Percentiles rank a stretch among this genome's conserved stretches.
Conservation (phyloP, 2,888 invertebrate genomes). For the Mimas tiliae region DNA sequence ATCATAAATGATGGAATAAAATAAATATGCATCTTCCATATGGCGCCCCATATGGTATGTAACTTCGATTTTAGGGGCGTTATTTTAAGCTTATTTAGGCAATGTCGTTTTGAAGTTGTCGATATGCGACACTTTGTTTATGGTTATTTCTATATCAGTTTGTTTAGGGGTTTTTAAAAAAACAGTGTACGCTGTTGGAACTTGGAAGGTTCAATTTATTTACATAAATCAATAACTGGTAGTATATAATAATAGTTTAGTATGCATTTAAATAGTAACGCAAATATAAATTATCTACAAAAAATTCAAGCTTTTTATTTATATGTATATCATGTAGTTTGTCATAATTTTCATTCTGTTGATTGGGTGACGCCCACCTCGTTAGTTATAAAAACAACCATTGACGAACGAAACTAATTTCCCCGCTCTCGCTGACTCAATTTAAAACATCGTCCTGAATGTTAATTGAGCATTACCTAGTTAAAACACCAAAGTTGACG, state of each 20-base stretch:
- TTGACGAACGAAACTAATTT: slow-evolving; percentile 17
- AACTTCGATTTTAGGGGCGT: slow-evolving; percentile 14
- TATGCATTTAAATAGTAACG: too few species aligned
- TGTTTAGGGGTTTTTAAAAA: neutral
- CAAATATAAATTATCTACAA: too few species aligned
- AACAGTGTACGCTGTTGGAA: neutral
- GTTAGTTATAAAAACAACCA: slow-evolving; percentile 15
- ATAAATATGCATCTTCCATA: slow-evolving; percentile 48
- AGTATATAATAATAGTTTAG: too few species aligned
- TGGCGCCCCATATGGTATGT: slow-evolving; percentile 44
- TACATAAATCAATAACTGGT: neutral
- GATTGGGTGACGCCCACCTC: slow-evolving; percentile 19
- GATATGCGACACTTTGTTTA: slow-evolving; percentile 8
- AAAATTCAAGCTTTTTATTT: too few species aligned
- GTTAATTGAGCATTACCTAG: slow-evolving; percentile 9
- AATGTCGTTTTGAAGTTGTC: slow-evolving; percentile 6
- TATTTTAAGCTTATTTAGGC: slow-evolving; percentile 15
- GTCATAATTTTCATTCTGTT: neutral
- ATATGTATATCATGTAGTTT: neutral
- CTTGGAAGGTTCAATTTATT: neutral
- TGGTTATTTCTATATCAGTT: neutral
- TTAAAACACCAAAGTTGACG: neutral
- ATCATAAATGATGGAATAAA: slow-evolving; percentile 66
- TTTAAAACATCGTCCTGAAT: slow-evolving; percentile 14
- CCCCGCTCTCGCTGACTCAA: slow-evolving; percentile 14